Conservation (phyloP, 2,113 vertebrate genomes). For the Takifugu flavidus region DNA sequence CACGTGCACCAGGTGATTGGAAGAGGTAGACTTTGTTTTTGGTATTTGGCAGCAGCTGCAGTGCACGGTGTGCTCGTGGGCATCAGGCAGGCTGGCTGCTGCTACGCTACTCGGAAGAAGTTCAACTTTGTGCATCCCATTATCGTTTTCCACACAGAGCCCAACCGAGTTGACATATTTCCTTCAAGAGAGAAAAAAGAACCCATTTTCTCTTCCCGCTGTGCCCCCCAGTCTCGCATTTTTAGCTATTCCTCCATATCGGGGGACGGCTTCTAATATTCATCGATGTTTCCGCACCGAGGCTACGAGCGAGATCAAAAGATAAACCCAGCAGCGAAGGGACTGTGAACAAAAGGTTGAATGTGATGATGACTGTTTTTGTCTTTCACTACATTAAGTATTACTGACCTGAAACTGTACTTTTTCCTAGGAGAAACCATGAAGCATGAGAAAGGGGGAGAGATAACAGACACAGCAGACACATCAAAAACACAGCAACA, state of each 20-base stretch:
- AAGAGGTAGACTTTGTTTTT: too few species aligned
- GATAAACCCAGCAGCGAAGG: constrained; percentile 14
- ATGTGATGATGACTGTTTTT: background rate
- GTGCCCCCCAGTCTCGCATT: background rate
- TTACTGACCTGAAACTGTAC: constrained; percentile 96
- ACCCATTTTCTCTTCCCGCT: constrained; percentile 34
- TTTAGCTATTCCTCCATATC: too few species aligned
- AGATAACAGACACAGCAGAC: constrained; percentile 73
- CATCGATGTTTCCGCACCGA: background rate
- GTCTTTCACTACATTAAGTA: constrained; percentile 44
- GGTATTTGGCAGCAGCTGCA: too few species aligned
- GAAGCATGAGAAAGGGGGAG: constrained; percentile 72
- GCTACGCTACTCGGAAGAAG: too few species aligned
- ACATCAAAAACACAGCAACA: constrained; percentile 63
- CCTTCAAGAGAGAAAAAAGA: constrained; percentile 7
- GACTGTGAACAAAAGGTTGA: constrained; percentile 53
- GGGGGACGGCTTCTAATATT: background rate
- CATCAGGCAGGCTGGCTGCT: too few species aligned
- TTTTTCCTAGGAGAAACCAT: constrained; percentile 91
- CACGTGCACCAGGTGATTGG: too few species aligned
- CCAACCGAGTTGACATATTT: too few species aligned
- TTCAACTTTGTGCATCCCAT: background rate
- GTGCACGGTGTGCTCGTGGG: too few species aligned
- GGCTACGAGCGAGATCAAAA: background rate
- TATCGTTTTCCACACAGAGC: background rate